Conservation (phyloP, 1,140 invertebrate genomes). For the Drosophila ercepeae region DNA sequence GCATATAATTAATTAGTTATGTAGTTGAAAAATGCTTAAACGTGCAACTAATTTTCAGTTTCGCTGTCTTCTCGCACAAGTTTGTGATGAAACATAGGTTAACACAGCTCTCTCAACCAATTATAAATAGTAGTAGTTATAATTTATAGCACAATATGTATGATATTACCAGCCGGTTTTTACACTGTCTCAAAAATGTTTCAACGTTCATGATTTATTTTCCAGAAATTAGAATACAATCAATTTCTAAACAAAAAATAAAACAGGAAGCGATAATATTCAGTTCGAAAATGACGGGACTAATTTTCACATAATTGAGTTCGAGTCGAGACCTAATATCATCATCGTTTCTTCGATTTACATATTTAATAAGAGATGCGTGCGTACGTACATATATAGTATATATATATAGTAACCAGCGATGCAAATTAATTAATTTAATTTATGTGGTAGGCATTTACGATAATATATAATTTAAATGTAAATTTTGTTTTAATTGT, state of each 20-base stretch:
- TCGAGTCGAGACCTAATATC: constrained; percentile 66
- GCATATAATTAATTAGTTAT: constrained; percentile 58
- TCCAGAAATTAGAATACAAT: constrained; percentile 13
- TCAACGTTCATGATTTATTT: constrained; percentile 18
- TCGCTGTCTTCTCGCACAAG: constrained; percentile 3
- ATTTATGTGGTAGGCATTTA: constrained; percentile 52
- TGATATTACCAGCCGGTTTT: constrained; percentile 46
- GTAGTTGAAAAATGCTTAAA: constrained; percentile 60
- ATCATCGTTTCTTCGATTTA: constrained; percentile 28
- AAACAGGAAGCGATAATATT: constrained; percentile 21
- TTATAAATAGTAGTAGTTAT: constrained; percentile 60
- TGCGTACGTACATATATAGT: constrained; percentile 43
- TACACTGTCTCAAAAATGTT: constrained; percentile 50
- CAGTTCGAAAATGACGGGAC: constrained; percentile 20
- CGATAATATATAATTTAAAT: constrained; percentile 62
- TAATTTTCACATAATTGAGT: constrained; percentile 45
- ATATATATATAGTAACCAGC: constrained; percentile 60
- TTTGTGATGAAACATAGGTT: constrained; percentile 28
- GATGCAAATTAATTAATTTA: constrained; percentile 62
- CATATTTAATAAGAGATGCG: constrained; percentile 54
- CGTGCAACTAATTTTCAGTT: constrained; percentile 46
- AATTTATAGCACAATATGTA: constrained; percentile 65
- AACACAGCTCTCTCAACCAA: constrained; percentile 48
- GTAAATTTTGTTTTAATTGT: constrained; percentile 67
- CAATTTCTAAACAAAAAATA: constrained; percentile 19